Conservation (phyloP, 2,888 invertebrate species). For the Helicoverpa assulta region DNA sequence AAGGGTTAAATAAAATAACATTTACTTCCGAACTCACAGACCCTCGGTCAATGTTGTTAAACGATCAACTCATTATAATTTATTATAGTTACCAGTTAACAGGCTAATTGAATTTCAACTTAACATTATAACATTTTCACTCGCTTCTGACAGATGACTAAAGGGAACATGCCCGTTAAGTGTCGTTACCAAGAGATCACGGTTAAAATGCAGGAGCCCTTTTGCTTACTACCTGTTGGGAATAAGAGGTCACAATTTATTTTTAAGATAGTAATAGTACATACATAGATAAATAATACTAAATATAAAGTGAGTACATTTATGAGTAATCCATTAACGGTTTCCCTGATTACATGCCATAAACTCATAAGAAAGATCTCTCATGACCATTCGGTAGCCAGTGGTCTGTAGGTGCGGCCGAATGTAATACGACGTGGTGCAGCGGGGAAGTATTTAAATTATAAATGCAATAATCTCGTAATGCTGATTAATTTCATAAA, state of each 20-base stretch:
- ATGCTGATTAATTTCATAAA: conserved; percentile 6
- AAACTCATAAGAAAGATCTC: neutral
- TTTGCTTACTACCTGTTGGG: too few species aligned
- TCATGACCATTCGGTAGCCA: neutral
- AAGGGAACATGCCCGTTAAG: too few species aligned
- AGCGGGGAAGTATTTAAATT: neutral
- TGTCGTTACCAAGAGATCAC: too few species aligned
- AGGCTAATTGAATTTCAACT: neutral
- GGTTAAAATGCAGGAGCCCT: too few species aligned
- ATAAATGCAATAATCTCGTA: neutral
- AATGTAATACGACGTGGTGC: neutral
- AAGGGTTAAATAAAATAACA: conserved; percentile 22
- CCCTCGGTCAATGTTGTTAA: neutral
- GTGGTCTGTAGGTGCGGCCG: neutral
- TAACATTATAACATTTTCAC: too few species aligned
- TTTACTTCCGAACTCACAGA: conserved; percentile 16
- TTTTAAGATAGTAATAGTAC: too few species aligned
- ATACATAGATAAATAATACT: too few species aligned
- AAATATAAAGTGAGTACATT: too few species aligned
- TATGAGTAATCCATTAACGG: too few species aligned
- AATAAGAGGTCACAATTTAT: too few species aligned
- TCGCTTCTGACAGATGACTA: too few species aligned
- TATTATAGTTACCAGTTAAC: neutral
- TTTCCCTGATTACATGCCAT: neutral
- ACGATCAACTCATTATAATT: neutral